These are phyloP conservation scores for Oncorhynchus gorbuscha DNA, from an alignment of 2,113 vertebrate genomes.

Conservation along the genomic window DNA sequence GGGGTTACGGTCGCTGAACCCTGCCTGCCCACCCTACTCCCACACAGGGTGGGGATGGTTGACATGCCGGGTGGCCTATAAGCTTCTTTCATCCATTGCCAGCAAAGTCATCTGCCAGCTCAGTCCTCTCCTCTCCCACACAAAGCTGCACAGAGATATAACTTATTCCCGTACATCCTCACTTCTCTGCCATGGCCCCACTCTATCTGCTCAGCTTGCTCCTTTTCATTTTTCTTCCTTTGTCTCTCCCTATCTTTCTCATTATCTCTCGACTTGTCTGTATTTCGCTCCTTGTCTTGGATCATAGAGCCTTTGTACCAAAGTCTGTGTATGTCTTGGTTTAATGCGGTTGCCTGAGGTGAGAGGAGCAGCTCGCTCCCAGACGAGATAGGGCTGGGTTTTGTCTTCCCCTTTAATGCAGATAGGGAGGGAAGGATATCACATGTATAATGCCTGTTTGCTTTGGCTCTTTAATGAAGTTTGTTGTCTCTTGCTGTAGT, in stretches of 20 bases:
- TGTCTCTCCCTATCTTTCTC: constrained; percentile 1
- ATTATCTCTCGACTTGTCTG: not conserved
- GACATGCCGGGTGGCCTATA: constrained; percentile 63
- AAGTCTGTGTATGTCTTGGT: constrained; percentile 20
- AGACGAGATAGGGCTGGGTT: constrained; percentile 26
- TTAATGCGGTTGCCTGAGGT: constrained; percentile 28
- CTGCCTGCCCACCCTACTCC: constrained; percentile 45
- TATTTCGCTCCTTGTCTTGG: constrained; percentile 3
- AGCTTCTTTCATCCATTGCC: constrained; percentile 68
- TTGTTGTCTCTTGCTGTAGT: constrained; percentile 57
- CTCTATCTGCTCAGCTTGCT: constrained; percentile 42
- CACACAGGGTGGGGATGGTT: constrained; percentile 43
- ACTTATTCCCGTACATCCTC: constrained; percentile 50
- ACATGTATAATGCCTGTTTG: constrained; percentile 32
- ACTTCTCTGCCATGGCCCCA: constrained; percentile 50
- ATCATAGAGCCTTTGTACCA: constrained; percentile 18
- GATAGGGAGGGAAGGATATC: constrained; percentile 16
- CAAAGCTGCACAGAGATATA: constrained; percentile 62
- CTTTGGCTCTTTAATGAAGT: constrained; percentile 57
- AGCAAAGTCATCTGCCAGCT: constrained; percentile 68
- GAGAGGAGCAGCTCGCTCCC: constrained; percentile 22
- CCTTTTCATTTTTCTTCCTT: constrained; percentile 18
- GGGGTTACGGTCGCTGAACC: constrained; percentile 50
- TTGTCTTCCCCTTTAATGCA: constrained; percentile 36
- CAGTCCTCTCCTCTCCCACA: constrained; percentile 61